These are phyloP conservation scores for Pristionchus mayeri DNA, from an alignment of 2,888 invertebrate genomes.

Conservation along the genomic window DNA sequence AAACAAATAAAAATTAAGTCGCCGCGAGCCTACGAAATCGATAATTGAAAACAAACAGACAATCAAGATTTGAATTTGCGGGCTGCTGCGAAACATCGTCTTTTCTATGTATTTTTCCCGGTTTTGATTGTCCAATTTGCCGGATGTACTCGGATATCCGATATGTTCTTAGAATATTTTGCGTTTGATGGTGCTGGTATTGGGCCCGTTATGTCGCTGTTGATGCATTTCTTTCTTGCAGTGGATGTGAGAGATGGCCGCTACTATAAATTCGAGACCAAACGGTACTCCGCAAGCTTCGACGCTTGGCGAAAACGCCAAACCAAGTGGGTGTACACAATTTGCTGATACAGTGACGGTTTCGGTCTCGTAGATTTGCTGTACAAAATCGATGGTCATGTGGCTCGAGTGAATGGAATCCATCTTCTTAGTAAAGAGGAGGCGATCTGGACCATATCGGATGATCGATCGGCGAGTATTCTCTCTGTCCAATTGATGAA, in stretches of 20 bases:
- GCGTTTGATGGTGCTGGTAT: no score
- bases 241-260: constrained; percentile 57
- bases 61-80: no score
- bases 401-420: constrained; percentile 70
- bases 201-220: no score
- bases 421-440: constrained; percentile 68
- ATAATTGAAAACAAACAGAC: no score
- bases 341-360: not conserved
- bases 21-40: no score
- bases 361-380: constrained; percentile 61
- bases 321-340: constrained; percentile 55
- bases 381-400: constrained; percentile 72
- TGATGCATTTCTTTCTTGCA: not conserved
- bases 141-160: no score
- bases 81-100: no score
- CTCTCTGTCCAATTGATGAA: not conserved
- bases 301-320: constrained; percentile 58
- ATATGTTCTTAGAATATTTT: no score
- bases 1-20: no score
- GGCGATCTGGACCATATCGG: constrained; percentile 52
- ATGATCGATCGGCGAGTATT: constrained; percentile 46
- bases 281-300: constrained; percentile 52
- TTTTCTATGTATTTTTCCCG: no score
- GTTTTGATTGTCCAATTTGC: no score
- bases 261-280: constrained; percentile 60